These are phyloP conservation scores for Gobio occitaniae DNA, from an alignment of 2,797 vertebrate species.

Conservation along the genomic window DNA sequence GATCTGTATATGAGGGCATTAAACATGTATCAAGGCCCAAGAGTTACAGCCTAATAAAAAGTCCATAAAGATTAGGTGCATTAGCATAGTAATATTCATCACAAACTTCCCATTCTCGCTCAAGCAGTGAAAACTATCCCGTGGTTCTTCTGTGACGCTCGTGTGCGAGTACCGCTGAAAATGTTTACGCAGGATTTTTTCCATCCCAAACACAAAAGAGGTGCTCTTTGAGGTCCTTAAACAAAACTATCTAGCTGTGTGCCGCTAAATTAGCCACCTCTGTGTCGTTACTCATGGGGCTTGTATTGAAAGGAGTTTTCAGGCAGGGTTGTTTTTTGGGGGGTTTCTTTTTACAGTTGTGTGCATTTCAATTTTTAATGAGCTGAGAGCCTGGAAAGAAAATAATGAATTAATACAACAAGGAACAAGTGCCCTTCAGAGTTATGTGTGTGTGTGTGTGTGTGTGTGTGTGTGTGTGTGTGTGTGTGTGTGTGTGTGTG, in stretches of 20 bases:
- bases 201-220: constrained; percentile 11
- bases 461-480: too few species aligned
- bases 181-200: constrained; percentile 64
- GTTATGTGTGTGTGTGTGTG: background rate
- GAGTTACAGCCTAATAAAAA: constrained; percentile 60
- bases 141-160: constrained; percentile 37
- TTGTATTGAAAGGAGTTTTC: constrained; percentile 60
- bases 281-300: constrained; percentile 40
- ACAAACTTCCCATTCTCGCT: constrained; percentile 55
- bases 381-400: constrained; percentile 63
- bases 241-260: constrained; percentile 62
- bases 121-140: constrained; percentile 58
- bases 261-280: constrained; percentile 65
- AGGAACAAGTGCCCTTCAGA: constrained; percentile 67
- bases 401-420: constrained; percentile 63
- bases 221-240: constrained; percentile 47
- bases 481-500: too few species aligned
- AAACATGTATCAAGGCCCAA: constrained; percentile 60
- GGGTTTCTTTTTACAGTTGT: constrained; percentile 52
- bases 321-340: constrained; percentile 52
- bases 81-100: constrained; percentile 65
- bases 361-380: constrained; percentile 72
- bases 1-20: constrained; percentile 65
- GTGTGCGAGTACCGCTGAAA: constrained; percentile 51
- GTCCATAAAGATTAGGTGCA: constrained; percentile 56